These are phyloP conservation scores for Zygogramma bicolorata DNA, from an alignment of 2,888 invertebrate genomes.

Conservation along the genomic window DNA sequence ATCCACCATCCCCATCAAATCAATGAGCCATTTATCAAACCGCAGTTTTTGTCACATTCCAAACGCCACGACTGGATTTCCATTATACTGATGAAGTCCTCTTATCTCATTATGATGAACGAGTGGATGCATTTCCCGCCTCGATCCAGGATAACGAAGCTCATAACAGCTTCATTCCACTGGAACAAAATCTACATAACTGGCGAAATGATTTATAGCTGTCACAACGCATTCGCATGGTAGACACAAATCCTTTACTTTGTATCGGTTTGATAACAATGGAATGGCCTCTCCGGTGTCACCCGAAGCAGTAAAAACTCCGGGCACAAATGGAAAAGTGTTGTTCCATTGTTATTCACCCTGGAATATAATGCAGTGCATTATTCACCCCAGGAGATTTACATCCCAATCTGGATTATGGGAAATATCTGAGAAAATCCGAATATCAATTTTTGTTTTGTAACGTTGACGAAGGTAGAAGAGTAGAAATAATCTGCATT, in stretches of 20 bases:
- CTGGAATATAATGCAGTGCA: slow-evolving; percentile 6
- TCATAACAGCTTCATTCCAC: slow-evolving; percentile 4
- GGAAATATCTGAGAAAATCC: background rate
- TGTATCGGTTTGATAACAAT: background rate
- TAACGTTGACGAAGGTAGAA: background rate
- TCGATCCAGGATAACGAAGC: background rate
- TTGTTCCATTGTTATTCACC: slow-evolving; percentile 10
- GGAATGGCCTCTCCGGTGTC: background rate
- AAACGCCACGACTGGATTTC: background rate
- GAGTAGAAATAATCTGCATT: background rate
- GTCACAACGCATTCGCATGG: background rate
- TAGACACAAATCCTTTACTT: background rate
- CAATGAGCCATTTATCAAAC: background rate
- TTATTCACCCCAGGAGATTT: background rate
- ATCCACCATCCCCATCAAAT: too few relatives aligned
- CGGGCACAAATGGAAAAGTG: slow-evolving; percentile 5
- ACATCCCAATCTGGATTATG: background rate
- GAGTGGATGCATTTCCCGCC: background rate
- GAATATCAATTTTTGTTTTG: background rate
- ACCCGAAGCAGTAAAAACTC: background rate
- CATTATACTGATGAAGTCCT: background rate
- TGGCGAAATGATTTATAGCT: slow-evolving; percentile 1
- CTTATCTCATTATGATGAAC: background rate
- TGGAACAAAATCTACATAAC: background rate
- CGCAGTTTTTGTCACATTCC: background rate